phyloP scores from a whole-genome alignment of 2,797 vertebrate species.

The Girardinus metallicus region DNA sequence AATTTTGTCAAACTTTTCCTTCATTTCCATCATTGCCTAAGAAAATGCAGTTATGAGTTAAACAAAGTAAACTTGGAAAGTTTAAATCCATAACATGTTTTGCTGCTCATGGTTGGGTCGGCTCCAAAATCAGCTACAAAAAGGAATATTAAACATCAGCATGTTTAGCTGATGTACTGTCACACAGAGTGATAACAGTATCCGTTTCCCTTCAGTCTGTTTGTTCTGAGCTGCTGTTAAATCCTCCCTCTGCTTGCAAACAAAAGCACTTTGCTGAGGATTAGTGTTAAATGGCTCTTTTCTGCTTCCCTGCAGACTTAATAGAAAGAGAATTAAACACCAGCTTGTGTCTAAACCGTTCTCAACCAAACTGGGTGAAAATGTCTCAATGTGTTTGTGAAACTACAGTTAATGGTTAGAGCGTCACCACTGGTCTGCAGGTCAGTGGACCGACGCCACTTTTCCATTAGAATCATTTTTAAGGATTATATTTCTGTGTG shows the following conservation, averaged over 20 bases:
- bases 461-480: neutral
- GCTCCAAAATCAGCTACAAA: neutral
- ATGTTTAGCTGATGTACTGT: constrained; percentile 22
- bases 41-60: neutral
- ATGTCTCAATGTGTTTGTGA: constrained; percentile 26
- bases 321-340: constrained; percentile 60
- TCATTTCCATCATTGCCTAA: neutral
- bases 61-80: neutral
- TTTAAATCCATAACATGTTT: neutral
- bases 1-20: neutral
- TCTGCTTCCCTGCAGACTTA: constrained; percentile 52
- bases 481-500: neutral
- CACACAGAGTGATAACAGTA: constrained; percentile 14
- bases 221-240: constrained; percentile 66
- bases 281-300: constrained; percentile 70
- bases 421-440: neutral
- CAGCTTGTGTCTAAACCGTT: constrained; percentile 50
- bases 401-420: constrained; percentile 21
- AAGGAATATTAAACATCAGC: neutral
- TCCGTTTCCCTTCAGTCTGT: constrained; percentile 53
- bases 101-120: neutral
- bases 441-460: neutral
- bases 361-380: constrained; percentile 50
- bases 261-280: constrained; percentile 64
- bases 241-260: constrained; percentile 66